A percentile compares a stretch with the other conserved stretches of the same genome.
Evolutionary conservation across 2,888 invertebrate genomes (phyloP).

Genomic region (Synergus gifuensis): DNA sequence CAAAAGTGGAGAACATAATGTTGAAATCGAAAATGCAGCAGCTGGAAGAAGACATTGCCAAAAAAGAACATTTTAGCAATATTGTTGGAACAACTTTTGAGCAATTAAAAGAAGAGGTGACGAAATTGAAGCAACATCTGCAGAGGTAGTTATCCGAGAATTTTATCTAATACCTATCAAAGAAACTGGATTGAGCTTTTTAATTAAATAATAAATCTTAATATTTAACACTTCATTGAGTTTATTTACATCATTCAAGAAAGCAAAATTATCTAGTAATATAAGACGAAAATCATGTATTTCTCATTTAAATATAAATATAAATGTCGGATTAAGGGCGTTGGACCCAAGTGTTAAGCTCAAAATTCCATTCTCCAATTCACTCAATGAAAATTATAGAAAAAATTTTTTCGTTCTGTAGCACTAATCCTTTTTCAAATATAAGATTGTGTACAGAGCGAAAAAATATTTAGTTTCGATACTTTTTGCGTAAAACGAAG

Average conservation of each 20-base stretch:
- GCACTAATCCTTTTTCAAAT: no score
- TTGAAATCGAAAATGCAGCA: slow-evolving; percentile 61
- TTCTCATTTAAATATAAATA: not conserved
- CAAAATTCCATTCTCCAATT: no score
- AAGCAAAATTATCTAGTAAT: not conserved
- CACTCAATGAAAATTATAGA: no score
- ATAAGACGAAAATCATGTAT: not conserved
- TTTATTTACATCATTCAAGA: not conserved
- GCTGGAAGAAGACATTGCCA: slow-evolving; percentile 56
- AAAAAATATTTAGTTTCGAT: no score
- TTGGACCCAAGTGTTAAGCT: no score
- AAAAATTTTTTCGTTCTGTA: no score
- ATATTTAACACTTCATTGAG: not conserved
- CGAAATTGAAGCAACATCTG: slow-evolving; percentile 44
- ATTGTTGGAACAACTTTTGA: not conserved
- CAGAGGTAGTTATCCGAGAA: slow-evolving; percentile 43
- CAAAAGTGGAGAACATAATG: slow-evolving; percentile 63
- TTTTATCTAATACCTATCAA: slow-evolving; percentile 7
- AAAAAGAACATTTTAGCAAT: slow-evolving; percentile 44
- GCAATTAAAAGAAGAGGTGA: slow-evolving; percentile 45
- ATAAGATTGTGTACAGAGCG: no score
- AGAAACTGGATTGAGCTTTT: not conserved
- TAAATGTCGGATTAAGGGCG: not conserved
- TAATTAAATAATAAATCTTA: not conserved
- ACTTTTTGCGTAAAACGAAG: no score